Percentiles rank a stretch among this genome's conserved stretches.
Conservation (phyloP, 1,140 invertebrate genomes). For the Grapholita molesta region DNA sequence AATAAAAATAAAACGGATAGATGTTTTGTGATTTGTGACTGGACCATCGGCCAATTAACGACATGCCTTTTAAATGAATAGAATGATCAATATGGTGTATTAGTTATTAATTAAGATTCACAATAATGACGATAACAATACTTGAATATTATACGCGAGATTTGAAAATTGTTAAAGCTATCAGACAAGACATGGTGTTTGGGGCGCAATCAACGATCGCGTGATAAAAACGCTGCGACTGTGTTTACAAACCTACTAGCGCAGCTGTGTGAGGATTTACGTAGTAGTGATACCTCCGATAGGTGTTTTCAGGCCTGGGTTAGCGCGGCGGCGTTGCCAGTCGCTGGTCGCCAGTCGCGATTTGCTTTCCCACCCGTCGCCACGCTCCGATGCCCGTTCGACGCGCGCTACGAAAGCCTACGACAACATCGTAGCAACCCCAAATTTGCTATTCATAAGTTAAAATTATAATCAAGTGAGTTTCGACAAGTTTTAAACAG, state of each 20-base stretch:
- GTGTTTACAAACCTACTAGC: constrained; percentile 30
- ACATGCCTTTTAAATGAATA: too few relatives aligned
- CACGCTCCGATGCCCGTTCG: constrained; percentile 22
- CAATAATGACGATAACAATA: too few relatives aligned
- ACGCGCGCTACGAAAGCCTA: constrained; percentile 40
- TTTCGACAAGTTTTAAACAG: background rate
- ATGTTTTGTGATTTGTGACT: too few relatives aligned
- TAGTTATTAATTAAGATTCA: too few relatives aligned
- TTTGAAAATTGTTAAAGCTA: background rate
- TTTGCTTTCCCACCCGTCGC: constrained; percentile 34
- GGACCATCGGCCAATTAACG: too few relatives aligned
- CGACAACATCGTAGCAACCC: constrained; percentile 42
- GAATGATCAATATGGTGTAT: too few relatives aligned
- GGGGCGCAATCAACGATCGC: constrained; percentile 21
- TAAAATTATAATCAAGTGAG: background rate
- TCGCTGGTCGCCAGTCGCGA: constrained; percentile 47
- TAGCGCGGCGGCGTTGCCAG: constrained; percentile 25
- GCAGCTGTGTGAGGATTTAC: background rate
- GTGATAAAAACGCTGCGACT: constrained; percentile 24
- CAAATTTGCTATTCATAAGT: background rate
- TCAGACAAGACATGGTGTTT: background rate
- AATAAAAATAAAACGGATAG: too few relatives aligned
- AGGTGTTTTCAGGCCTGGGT: constrained; percentile 40
- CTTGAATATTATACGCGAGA: too few relatives aligned
- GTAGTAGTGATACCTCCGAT: constrained; percentile 11